Conservation (phyloP, 2,888 invertebrate genomes). For the Lasiommata megera region DNA sequence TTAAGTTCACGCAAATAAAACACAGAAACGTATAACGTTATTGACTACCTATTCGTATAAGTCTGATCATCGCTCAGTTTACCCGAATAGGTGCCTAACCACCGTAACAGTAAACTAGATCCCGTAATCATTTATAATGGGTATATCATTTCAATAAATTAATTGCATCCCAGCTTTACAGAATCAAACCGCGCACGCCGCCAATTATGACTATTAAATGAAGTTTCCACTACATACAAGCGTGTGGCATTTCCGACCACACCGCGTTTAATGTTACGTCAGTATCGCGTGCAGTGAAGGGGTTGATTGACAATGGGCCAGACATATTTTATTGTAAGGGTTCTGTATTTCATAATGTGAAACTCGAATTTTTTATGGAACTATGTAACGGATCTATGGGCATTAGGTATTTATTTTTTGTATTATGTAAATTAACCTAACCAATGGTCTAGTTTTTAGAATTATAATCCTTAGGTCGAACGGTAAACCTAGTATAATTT, state of each 20-base stretch:
- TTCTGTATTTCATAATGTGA: no score
- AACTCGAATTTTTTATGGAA: no score
- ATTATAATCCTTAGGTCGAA: no score
- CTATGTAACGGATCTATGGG: no score
- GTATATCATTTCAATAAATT: constrained; percentile 29
- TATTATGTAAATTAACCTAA: no score
- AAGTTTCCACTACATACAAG: constrained; percentile 21
- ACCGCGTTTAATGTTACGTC: constrained; percentile 22
- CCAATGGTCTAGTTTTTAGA: no score
- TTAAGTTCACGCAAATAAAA: no score
- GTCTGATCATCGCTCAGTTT: neutral
- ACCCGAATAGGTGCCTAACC: neutral
- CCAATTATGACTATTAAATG: constrained; percentile 38
- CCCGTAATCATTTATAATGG: neutral
- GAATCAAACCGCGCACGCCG: constrained; percentile 22
- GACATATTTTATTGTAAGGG: neutral
- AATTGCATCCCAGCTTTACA: constrained; percentile 32
- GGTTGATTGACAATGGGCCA: constrained; percentile 19
- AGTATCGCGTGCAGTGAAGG: constrained; percentile 11
- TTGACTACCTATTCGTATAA: no score
- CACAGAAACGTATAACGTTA: neutral
- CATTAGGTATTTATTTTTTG: no score
- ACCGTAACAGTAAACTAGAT: neutral
- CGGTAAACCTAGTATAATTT: no score
- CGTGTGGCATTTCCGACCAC: constrained; percentile 21